A percentile compares a stretch with the other conserved stretches of the same genome.
Conservation (phyloP, 1,140 invertebrate species). For the Alviniconcha marisindica region DNA sequence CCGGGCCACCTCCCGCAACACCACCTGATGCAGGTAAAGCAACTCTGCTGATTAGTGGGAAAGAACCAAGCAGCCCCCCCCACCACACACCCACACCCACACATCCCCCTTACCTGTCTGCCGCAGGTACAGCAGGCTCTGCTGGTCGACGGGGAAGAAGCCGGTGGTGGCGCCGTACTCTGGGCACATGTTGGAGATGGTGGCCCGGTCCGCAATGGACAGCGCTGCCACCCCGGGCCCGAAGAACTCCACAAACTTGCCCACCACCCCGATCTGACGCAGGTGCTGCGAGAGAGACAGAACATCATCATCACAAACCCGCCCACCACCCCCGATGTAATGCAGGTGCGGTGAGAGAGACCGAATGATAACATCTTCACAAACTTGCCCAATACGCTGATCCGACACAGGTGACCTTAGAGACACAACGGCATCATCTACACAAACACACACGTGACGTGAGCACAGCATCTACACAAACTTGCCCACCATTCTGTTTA, state of each 20-base stretch:
- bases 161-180: conserved; percentile 96
- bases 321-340: not conserved
- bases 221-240: conserved; percentile 92
- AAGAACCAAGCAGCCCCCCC: not conserved
- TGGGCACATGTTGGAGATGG: conserved; percentile 95
- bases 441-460: too few species aligned
- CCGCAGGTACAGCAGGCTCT: conserved; percentile 88
- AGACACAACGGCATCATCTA: too few species aligned
- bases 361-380: too few species aligned
- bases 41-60: not conserved
- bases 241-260: conserved; percentile 99
- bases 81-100: not conserved
- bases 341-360: not conserved
- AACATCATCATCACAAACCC: not conserved
- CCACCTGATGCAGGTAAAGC: not conserved
- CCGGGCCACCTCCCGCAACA: not conserved
- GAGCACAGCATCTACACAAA: too few species aligned
- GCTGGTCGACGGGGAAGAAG: conserved; percentile 95
- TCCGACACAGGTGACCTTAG: too few species aligned
- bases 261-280: conserved; percentile 95
- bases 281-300: conserved; percentile 82
- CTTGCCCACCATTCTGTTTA: too few species aligned
- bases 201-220: conserved; percentile 93
- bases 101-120: conserved; percentile 87
- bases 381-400: too few species aligned